A percentile compares a stretch with the other conserved stretches of the same genome.
Evolutionary conservation across 2,797 vertebrate genomes (phyloP).

Genomic region (Peromyscus nudipes): DNA sequence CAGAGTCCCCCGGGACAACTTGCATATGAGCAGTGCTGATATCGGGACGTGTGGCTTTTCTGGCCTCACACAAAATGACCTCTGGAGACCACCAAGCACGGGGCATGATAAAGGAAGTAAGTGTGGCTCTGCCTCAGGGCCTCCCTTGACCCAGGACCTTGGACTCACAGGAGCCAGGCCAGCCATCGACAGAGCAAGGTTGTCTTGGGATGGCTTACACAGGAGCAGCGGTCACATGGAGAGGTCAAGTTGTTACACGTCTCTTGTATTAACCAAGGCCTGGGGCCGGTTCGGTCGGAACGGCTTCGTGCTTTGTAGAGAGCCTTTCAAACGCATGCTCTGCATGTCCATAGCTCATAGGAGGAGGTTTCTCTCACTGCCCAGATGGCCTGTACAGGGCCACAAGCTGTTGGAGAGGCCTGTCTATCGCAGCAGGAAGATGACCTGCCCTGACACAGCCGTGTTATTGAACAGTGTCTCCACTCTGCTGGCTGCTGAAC

Average conservation of each 20-base stretch:
- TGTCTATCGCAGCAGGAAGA: background rate
- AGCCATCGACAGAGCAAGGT: constrained; percentile 39
- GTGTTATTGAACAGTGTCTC: rapidly evolving
- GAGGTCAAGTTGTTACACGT: background rate
- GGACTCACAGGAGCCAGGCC: constrained; percentile 74
- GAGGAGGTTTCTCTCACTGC: background rate
- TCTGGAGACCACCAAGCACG: constrained; percentile 79
- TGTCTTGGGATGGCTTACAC: constrained; percentile 1
- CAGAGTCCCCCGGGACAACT: constrained; percentile 80
- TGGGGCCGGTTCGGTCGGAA: rapidly evolving
- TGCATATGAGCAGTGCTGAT: constrained; percentile 74
- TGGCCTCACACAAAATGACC: constrained; percentile 82
- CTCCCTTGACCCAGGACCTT: background rate
- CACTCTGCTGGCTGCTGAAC: rapidly evolving
- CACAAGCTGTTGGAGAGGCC: background rate
- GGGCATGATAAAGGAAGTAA: constrained; percentile 78
- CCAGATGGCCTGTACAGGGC: background rate
- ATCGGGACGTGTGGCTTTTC: constrained; percentile 70
- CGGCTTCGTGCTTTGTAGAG: rapidly evolving
- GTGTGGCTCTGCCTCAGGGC: constrained; percentile 55
- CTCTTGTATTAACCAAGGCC: background rate
- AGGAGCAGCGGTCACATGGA: background rate
- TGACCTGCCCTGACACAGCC: rapidly evolving
- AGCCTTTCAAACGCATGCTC: background rate
- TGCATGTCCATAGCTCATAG: background rate